Evolutionary conservation across 1,140 invertebrate genomes (phyloP).

Genomic region (Luehdorfia chinensis): DNA sequence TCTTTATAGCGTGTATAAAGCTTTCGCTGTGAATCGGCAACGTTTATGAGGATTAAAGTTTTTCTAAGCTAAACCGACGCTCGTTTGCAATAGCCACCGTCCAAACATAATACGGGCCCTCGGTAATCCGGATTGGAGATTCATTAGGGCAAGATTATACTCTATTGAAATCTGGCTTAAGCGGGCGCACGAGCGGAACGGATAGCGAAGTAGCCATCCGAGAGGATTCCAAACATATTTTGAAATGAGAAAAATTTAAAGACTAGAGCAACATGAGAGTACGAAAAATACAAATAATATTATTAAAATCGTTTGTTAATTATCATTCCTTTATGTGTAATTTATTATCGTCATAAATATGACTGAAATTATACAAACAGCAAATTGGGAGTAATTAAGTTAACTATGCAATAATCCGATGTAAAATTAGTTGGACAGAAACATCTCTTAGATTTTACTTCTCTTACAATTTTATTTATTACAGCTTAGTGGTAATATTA

Average conservation of each 20-base stretch:
- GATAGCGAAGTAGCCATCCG: conserved; percentile 8
- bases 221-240: not conserved
- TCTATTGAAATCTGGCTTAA: conserved; percentile 77
- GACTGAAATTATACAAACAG: too few relatives aligned
- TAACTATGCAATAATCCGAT: too few relatives aligned
- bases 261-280: not conserved
- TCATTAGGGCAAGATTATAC: conserved; percentile 78
- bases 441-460: too few relatives aligned
- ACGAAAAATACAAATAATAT: too few relatives aligned
- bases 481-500: too few relatives aligned
- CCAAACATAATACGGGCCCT: conserved; percentile 55
- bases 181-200: conserved; percentile 35
- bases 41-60: conserved; percentile 45
- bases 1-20: not conserved
- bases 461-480: too few relatives aligned
- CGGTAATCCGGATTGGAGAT: conserved; percentile 76
- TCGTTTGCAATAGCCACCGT: conserved; percentile 52
- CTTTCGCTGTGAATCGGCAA: conserved; percentile 9
- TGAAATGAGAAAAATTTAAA: not conserved
- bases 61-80: conserved; percentile 57
- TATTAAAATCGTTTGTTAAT: too few relatives aligned
- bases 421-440: too few relatives aligned
- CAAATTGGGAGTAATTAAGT: too few relatives aligned
- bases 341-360: too few relatives aligned
- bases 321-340: too few relatives aligned